Evolutionary conservation across 1,140 invertebrate genomes (phyloP).

Genomic region (Wasmannia auropunctata): DNA sequence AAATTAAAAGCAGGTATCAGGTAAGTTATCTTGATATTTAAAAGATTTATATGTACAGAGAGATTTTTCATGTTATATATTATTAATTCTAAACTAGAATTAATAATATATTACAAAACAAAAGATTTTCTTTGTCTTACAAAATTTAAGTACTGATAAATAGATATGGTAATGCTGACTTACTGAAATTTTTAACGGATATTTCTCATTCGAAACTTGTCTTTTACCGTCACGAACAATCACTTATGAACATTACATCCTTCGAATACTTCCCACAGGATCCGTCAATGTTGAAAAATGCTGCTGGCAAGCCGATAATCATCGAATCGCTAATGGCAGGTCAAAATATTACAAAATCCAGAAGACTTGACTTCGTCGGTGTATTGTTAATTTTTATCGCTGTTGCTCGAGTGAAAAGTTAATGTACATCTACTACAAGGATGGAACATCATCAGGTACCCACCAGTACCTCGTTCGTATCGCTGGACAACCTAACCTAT

Average conservation of each 20-base stretch:
- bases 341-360: neutral
- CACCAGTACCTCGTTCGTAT: no score
- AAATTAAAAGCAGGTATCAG: neutral
- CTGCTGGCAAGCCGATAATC: neutral
- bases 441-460: no score
- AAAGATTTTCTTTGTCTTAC: neutral
- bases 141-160: neutral
- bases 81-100: neutral
- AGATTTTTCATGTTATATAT: neutral
- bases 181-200: conserved; percentile 5
- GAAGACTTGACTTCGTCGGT: neutral
- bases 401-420: neutral
- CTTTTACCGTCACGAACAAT: neutral
- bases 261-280: neutral
- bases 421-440: neutral
- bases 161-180: neutral
- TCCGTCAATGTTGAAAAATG: neutral
- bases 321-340: neutral
- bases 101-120: neutral
- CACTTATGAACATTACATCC: neutral
- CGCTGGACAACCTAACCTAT: no score
- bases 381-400: neutral
- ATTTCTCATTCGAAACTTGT: neutral
- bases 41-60: neutral
- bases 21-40: neutral